Evolutionary conservation across 2,797 vertebrate species (phyloP).

Genomic region (Arrhamphus sclerolepis): DNA sequence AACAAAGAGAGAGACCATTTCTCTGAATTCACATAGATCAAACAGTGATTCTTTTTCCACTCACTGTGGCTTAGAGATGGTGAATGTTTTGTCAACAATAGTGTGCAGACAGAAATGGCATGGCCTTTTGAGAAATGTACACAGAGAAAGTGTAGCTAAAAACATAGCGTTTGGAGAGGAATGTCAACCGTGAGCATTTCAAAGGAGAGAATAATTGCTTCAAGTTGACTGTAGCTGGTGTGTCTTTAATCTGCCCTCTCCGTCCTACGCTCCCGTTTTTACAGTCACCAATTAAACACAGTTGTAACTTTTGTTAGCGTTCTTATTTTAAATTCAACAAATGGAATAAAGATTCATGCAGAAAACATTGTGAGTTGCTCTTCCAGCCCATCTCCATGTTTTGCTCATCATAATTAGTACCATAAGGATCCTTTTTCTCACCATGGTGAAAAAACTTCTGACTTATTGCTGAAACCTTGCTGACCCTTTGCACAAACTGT

Average conservation of each 20-base stretch:
- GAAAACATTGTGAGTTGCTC: conserved; percentile 44
- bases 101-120: conserved; percentile 42
- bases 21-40: conserved; percentile 30
- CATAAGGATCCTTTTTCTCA: conserved; percentile 29
- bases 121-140: conserved; percentile 36
- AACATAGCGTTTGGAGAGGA: conserved; percentile 51
- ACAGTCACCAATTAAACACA: conserved; percentile 50
- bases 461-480: conserved; percentile 29
- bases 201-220: conserved; percentile 63
- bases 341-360: conserved; percentile 31
- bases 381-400: conserved; percentile 39
- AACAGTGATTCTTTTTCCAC: conserved; percentile 20
- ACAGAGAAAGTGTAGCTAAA: conserved; percentile 64
- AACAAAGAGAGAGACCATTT: background rate
- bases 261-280: conserved; percentile 43
- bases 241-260: conserved; percentile 53
- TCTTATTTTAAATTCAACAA: conserved; percentile 54
- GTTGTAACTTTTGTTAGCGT: conserved; percentile 43
- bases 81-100: conserved; percentile 52
- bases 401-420: conserved; percentile 44
- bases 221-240: conserved; percentile 63
- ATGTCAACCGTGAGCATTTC: conserved; percentile 66
- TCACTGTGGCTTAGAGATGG: conserved; percentile 17
- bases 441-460: conserved; percentile 25
- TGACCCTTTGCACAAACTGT: conserved; percentile 42